A percentile compares a stretch with the other conserved stretches of the same genome.
phyloP scores from a whole-genome alignment of 2,113 vertebrate species.

The Heptranchias perlo region DNA sequence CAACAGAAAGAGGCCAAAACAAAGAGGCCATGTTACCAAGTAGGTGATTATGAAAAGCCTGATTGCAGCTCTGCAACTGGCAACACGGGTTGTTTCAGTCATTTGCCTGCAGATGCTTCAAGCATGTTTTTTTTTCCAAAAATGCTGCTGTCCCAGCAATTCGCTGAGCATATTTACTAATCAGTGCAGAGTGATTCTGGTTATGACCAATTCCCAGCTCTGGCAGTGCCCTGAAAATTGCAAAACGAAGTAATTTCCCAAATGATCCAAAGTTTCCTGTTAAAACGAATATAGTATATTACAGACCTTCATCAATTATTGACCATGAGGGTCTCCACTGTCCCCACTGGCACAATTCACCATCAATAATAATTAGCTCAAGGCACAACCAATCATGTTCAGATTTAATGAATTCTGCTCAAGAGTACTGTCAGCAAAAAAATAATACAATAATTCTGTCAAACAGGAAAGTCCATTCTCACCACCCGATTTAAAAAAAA shows the following conservation, averaged over 20 bases:
- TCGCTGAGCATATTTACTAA: not conserved
- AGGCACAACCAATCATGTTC: not conserved
- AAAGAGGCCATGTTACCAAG: not conserved
- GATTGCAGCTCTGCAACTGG: not conserved
- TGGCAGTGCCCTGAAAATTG: not conserved
- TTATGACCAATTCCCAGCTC: not conserved
- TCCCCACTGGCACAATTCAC: slow-evolving; percentile 16
- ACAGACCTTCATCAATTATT: slow-evolving; percentile 19
- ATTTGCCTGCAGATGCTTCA: not conserved
- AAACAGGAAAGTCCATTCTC: not conserved
- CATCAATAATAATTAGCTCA: slow-evolving; percentile 28
- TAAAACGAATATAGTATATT: not conserved
- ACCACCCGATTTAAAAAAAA: not conserved
- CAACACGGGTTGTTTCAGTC: not conserved
- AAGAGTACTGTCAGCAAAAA: not conserved
- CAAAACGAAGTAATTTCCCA: not conserved
- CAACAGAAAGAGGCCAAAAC: not conserved
- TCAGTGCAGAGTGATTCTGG: not conserved
- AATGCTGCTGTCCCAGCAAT: not conserved
- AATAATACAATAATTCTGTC: not conserved
- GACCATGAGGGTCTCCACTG: not conserved
- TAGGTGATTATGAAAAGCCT: not conserved
- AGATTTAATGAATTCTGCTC: not conserved
- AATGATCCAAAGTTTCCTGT: not conserved
- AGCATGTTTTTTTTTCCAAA: not conserved